These are phyloP conservation scores for Guaruba guarouba DNA, from an alignment of 2,113 vertebrate genomes.

Conservation along the genomic window DNA sequence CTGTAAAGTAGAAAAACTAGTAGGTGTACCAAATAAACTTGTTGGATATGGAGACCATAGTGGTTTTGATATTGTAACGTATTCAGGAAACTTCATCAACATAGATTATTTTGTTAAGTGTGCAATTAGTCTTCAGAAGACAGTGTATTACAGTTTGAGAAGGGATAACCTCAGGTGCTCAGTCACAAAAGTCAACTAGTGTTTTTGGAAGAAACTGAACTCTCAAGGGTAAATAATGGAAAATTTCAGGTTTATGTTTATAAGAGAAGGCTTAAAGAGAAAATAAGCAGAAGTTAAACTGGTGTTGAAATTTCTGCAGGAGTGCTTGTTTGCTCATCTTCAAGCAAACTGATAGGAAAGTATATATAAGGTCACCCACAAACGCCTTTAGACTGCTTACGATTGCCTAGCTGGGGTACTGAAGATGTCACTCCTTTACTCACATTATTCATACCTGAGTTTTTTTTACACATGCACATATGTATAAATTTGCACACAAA, in stretches of 20 bases:
- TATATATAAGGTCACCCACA: background rate
- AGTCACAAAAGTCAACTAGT: background rate
- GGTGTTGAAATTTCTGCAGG: background rate
- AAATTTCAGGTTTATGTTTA: background rate
- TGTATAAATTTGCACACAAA: background rate
- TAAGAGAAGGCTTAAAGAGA: background rate
- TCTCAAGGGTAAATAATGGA: background rate
- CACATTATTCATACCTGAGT: background rate
- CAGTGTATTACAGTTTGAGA: rapidly evolving
- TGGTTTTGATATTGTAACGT: background rate
- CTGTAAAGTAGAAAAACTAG: background rate
- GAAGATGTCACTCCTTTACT: background rate
- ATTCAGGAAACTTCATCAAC: background rate
- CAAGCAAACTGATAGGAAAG: background rate
- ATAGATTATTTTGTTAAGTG: background rate
- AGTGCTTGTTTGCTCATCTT: background rate
- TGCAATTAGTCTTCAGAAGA: background rate
- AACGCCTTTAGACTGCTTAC: background rate
- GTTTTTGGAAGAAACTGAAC: background rate
- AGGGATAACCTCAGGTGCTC: background rate
- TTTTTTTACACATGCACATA: background rate
- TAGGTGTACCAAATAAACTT: background rate
- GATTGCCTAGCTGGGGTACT: background rate
- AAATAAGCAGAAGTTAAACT: background rate
- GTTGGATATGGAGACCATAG: background rate